These are phyloP conservation scores for Lepidurus packardi DNA, from an alignment of 1,140 invertebrate genomes.

Conservation along the genomic window DNA sequence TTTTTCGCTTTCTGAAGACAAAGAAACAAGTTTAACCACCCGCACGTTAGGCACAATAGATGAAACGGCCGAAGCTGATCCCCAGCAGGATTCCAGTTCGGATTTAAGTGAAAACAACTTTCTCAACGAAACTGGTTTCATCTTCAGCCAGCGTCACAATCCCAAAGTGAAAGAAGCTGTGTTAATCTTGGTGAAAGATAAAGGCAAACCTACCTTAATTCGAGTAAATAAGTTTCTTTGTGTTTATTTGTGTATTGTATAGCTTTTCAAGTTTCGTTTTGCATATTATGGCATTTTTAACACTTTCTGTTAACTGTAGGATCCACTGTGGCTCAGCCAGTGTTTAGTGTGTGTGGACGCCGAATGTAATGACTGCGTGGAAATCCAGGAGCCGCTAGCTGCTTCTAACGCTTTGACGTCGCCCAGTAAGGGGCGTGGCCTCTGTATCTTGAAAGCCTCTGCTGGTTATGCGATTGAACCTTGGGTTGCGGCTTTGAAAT, in stretches of 20 bases:
- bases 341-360: neutral
- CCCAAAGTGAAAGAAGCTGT: slow-evolving; percentile 15
- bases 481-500: neutral
- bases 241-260: neutral
- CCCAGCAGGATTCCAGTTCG: neutral
- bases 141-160: neutral
- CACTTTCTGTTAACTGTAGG: neutral
- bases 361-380: neutral
- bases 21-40: neutral
- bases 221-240: neutral
- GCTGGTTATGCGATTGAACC: neutral
- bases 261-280: neutral
- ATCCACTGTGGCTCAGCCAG: neutral
- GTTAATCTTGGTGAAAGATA: neutral
- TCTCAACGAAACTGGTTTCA: neutral
- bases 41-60: neutral
- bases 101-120: neutral
- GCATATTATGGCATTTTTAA: neutral
- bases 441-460: neutral
- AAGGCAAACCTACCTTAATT: neutral
- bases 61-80: neutral
- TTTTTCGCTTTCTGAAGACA: neutral
- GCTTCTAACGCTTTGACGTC: neutral
- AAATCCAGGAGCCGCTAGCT: neutral
- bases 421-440: neutral